These are phyloP conservation scores for Eulemur albifrons DNA, from an alignment of 2,797 vertebrate species.

Conservation along the genomic window DNA sequence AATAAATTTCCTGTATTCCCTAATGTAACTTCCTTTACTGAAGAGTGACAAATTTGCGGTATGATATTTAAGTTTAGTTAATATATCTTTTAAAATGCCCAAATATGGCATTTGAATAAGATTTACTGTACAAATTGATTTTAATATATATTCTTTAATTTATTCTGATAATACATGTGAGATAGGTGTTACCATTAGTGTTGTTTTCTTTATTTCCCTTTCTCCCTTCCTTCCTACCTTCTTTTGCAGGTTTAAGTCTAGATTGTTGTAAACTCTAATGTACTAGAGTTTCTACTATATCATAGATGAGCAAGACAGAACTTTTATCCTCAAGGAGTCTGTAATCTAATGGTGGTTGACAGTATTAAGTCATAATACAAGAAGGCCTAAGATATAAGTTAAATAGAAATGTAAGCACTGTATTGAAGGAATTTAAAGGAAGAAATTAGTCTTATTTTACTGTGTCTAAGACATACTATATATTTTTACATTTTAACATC, in stretches of 20 bases:
- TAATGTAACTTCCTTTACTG: slow-evolving; percentile 49
- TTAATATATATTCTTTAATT: slow-evolving; percentile 70
- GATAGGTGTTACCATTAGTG: slow-evolving; percentile 47
- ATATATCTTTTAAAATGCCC: slow-evolving; percentile 72
- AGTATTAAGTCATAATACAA: neutral
- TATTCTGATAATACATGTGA: slow-evolving; percentile 56
- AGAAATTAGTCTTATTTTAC: neutral
- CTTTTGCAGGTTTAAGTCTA: neutral
- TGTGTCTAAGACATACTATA: neutral
- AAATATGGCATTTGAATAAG: slow-evolving; percentile 67
- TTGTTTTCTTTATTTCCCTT: neutral
- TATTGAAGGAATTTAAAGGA: neutral
- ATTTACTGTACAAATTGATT: slow-evolving; percentile 62
- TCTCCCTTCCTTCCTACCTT: neutral
- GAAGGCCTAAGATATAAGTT: neutral
- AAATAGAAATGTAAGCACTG: slow-evolving; percentile 19
- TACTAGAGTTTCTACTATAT: neutral
- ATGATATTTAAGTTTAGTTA: slow-evolving; percentile 73
- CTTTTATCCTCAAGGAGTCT: slow-evolving; percentile 30
- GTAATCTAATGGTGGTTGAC: neutral
- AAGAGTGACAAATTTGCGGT: slow-evolving; percentile 70
- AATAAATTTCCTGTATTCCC: slow-evolving; percentile 15
- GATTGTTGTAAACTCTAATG: neutral
- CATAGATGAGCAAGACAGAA: neutral
- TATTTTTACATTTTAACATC: neutral